A percentile compares a stretch with the other conserved stretches of the same genome.
phyloP scores from a whole-genome alignment of 2,113 vertebrate genomes.

The Rousettus leschenaultii region DNA sequence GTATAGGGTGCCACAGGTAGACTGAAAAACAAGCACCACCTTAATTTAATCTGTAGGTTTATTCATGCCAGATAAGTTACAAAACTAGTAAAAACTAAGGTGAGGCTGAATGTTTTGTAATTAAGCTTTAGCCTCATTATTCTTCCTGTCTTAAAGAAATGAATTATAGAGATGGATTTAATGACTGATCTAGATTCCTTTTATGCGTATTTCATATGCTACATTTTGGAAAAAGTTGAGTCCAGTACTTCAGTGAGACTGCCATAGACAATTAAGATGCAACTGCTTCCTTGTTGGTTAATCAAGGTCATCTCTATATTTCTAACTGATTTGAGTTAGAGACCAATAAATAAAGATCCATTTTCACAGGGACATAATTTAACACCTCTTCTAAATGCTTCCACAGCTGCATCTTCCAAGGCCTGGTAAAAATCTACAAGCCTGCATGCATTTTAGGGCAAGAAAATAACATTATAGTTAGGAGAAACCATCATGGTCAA shows the following conservation, averaged over 20 bases:
- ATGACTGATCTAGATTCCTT: not conserved
- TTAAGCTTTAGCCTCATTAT: not conserved
- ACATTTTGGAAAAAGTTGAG: not conserved
- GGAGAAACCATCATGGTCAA: not conserved
- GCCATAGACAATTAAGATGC: conserved; percentile 27
- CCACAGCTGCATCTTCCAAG: not conserved
- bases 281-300: conserved; percentile 32
- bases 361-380: conserved; percentile 51
- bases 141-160: conserved; percentile 10
- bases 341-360: conserved; percentile 52
- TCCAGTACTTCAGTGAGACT: not conserved
- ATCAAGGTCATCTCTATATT: conserved; percentile 23
- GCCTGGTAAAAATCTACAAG: not conserved
- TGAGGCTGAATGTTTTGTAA: not conserved
- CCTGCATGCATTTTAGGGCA: not conserved
- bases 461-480: not conserved
- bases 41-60: not conserved
- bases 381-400: conserved; percentile 19
- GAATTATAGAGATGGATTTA: not conserved
- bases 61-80: not conserved
- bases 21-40: not conserved
- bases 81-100: not conserved
- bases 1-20: not conserved
- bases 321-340: conserved; percentile 39
- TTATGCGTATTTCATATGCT: not conserved